Conservation (phyloP, 2,797 vertebrate genomes). For the Coilia nasus region DNA sequence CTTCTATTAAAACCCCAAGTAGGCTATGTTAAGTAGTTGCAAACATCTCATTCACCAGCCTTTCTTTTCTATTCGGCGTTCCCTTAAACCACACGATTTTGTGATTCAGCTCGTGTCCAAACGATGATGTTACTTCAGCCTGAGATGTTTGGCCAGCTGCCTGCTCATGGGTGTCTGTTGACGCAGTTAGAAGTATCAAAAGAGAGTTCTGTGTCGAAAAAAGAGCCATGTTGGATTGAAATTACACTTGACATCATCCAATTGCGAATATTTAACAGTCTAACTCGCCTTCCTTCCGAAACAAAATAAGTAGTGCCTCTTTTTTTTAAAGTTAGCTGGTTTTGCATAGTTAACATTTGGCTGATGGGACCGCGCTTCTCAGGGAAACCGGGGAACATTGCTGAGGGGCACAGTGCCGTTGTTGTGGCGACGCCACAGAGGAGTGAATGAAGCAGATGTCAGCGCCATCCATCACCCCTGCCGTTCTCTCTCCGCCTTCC, state of each 20-base stretch:
- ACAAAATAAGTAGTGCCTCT: slow-evolving; percentile 81
- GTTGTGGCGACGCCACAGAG: slow-evolving; percentile 85
- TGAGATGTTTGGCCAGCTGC: slow-evolving; percentile 74
- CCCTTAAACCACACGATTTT: slow-evolving; percentile 56
- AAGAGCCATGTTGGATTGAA: slow-evolving; percentile 70
- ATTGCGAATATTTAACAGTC: slow-evolving; percentile 67
- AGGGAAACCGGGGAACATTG: slow-evolving; percentile 83
- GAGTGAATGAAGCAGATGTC: slow-evolving; percentile 91
- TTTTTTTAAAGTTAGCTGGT: slow-evolving; percentile 71
- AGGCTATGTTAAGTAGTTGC: slow-evolving; percentile 43
- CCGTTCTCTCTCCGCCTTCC: slow-evolving; percentile 68
- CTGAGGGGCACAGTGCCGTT: slow-evolving; percentile 79
- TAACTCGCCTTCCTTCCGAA: slow-evolving; percentile 51
- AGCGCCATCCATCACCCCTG: slow-evolving; percentile 82
- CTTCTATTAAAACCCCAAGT: slow-evolving; percentile 16
- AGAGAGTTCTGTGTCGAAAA: slow-evolving; percentile 64
- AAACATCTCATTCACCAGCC: slow-evolving; percentile 38
- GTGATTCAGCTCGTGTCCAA: slow-evolving; percentile 61
- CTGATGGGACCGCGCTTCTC: slow-evolving; percentile 81
- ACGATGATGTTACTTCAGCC: slow-evolving; percentile 60
- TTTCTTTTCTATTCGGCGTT: slow-evolving; percentile 36
- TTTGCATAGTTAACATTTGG: slow-evolving; percentile 86
- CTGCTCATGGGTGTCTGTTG: slow-evolving; percentile 69
- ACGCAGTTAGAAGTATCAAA: slow-evolving; percentile 62
- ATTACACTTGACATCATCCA: slow-evolving; percentile 85